Conservation (phyloP, 2,113 vertebrate species). For the Cottus gobio region DNA sequence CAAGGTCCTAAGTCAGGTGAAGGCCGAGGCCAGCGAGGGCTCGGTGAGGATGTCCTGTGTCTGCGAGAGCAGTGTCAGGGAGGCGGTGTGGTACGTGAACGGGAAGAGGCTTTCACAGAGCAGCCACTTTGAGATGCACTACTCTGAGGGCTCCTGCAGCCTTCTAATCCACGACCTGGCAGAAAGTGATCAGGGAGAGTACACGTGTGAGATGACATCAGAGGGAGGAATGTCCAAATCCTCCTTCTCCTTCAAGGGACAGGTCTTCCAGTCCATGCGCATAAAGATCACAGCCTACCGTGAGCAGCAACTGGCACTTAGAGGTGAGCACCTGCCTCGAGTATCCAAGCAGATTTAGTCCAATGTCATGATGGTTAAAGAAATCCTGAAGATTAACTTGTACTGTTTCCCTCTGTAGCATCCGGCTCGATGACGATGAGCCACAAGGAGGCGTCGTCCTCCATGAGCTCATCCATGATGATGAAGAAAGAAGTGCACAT, state of each 20-base stretch:
- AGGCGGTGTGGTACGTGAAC: constrained; percentile 92
- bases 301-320: constrained; percentile 83
- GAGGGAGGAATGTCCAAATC: constrained; percentile 92
- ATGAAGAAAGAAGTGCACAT: constrained; percentile 71
- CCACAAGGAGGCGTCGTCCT: constrained; percentile 61
- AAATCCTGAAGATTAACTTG: not conserved
- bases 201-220: constrained; percentile 91
- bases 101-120: constrained; percentile 91
- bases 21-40: constrained; percentile 87
- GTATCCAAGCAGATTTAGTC: too few relatives aligned
- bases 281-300: constrained; percentile 84
- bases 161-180: constrained; percentile 89
- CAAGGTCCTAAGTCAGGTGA: constrained; percentile 89
- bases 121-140: constrained; percentile 88
- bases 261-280: constrained; percentile 89
- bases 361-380: not conserved
- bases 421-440: constrained; percentile 74
- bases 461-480: constrained; percentile 19
- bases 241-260: constrained; percentile 90
- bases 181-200: constrained; percentile 93
- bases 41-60: constrained; percentile 89
- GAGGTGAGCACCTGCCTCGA: constrained; percentile 76
- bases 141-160: constrained; percentile 91
- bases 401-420: constrained; percentile 9
- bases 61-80: constrained; percentile 90